phyloP scores from a whole-genome alignment of 2,797 vertebrate genomes.

The Danionella dracula region DNA sequence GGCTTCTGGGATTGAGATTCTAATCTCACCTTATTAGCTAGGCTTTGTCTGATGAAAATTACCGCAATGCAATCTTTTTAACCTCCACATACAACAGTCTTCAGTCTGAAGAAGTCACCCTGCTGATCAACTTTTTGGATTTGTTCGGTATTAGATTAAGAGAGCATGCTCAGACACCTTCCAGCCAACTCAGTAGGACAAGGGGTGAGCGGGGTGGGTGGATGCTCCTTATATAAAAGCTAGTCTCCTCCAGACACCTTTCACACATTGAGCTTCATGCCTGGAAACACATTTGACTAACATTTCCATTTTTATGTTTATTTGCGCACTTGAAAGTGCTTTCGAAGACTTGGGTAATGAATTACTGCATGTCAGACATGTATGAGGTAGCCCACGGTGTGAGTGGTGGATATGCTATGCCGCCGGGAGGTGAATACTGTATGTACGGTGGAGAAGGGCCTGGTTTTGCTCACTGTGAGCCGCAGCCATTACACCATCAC shows the following conservation, averaged over 20 bases:
- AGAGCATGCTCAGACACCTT: slow-evolving; percentile 84
- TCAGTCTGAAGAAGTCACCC: slow-evolving; percentile 32
- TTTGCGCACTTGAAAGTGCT: not conserved
- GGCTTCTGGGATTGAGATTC: slow-evolving; percentile 19
- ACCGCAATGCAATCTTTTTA: slow-evolving; percentile 25
- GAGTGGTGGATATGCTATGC: slow-evolving; percentile 73
- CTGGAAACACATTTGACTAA: slow-evolving; percentile 1
- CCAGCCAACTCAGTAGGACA: slow-evolving; percentile 73
- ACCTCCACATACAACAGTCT: slow-evolving; percentile 25
- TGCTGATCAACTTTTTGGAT: slow-evolving; percentile 75
- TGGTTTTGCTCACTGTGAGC: slow-evolving; percentile 73
- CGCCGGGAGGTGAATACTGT: slow-evolving; percentile 78
- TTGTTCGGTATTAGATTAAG: slow-evolving; percentile 87
- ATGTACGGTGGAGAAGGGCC: slow-evolving; percentile 80
- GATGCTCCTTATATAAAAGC: slow-evolving; percentile 65
- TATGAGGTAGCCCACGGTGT: slow-evolving; percentile 78
- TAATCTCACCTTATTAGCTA: slow-evolving; percentile 18
- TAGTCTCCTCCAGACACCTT: slow-evolving; percentile 56
- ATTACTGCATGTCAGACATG: slow-evolving; percentile 85
- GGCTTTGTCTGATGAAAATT: slow-evolving; percentile 14
- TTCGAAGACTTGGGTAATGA: slow-evolving; percentile 65
- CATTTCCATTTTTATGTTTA: not conserved
- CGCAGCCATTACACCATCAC: slow-evolving; percentile 77
- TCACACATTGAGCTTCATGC: slow-evolving; percentile 8
- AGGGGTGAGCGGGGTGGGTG: slow-evolving; percentile 57